Evolutionary conservation across 2,113 vertebrate species (phyloP), one percentile per base, ranked within the genome.

Genomic region (Budorcas taxicolor): DNA sequence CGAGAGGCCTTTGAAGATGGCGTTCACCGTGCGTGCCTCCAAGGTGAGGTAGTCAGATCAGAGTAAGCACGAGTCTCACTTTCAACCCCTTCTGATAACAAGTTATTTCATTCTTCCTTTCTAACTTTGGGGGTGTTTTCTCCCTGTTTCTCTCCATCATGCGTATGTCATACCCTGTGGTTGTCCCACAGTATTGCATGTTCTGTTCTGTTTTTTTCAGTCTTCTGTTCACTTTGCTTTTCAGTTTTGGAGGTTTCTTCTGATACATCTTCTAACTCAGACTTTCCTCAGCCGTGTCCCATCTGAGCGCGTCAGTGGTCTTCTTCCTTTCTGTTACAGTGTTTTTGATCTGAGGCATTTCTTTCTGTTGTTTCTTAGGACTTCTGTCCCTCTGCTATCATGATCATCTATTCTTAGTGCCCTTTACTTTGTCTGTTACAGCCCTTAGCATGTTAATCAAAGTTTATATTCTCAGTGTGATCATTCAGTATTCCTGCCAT

Each of bases 1-100:
- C 99, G 97, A 57, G 99, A 98, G 78, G 99, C 99, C 1, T 45
- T 99, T 98, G 99, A 99, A 98, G 99, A 99, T 7, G 99, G 99
- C 81, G 98, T 99, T 47, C 98, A 95, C 0, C 99, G 99, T 94
- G 99, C 99, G 0, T 99, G 98, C 52, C 98, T 99, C 50, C 99
- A 99, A 99, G 99, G 99, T 99, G 98, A 97, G 95, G 14, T 10
- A 52, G n/a, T 29, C 47, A 33, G 47, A 5, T 57, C 6, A 64
- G 50, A 64, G 50, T 25, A 31, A 40, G 21, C 17, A 11, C 58
- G 52, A 40, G 21, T 47, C 9, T 50, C 23, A 25, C 13, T 14
- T 9, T 47, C 21, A 50, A 3, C 14, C 85, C 23, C 50, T 89
- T 50, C 50, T 11, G 43, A 9, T 31, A 3, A 27, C 40, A 7